These are phyloP conservation scores for Hydraecia micacea DNA, from an alignment of 2,888 invertebrate genomes.

Conservation along the genomic window DNA sequence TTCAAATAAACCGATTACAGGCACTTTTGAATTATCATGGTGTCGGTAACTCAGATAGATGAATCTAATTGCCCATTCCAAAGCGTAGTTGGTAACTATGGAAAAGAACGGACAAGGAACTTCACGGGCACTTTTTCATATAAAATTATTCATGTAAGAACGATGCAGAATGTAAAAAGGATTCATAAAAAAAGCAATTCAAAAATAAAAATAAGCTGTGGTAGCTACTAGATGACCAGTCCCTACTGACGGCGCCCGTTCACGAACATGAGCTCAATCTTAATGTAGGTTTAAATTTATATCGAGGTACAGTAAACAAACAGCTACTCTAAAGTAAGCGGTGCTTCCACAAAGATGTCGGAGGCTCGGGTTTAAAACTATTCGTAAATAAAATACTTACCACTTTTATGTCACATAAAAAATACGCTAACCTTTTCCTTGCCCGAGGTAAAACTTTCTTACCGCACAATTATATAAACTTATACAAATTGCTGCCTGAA, in stretches of 20 bases:
- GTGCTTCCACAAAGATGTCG: conserved; percentile 10
- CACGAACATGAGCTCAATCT: background rate
- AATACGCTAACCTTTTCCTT: conserved; percentile 23
- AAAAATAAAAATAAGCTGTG: background rate
- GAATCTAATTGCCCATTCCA: background rate
- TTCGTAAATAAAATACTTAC: conserved; percentile 24
- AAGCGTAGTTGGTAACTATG: background rate
- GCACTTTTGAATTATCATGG: background rate
- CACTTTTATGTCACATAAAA: conserved; percentile 1
- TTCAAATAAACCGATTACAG: background rate
- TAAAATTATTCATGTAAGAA: background rate
- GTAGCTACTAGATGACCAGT: background rate
- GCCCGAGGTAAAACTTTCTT: conserved; percentile 28
- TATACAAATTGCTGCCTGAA: conserved; percentile 35
- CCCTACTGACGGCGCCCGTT: background rate
- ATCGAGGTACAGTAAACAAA: background rate
- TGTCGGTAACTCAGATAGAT: background rate
- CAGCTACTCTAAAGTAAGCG: background rate
- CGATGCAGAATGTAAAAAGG: background rate
- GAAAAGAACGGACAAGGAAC: background rate
- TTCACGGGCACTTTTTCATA: background rate
- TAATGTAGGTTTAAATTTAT: background rate
- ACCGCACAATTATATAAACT: conserved; percentile 45
- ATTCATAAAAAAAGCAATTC: background rate
- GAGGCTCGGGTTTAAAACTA: conserved; percentile 3